Evolutionary conservation across 2,113 vertebrate genomes (phyloP).

Genomic region (Alexandromys fortis): DNA sequence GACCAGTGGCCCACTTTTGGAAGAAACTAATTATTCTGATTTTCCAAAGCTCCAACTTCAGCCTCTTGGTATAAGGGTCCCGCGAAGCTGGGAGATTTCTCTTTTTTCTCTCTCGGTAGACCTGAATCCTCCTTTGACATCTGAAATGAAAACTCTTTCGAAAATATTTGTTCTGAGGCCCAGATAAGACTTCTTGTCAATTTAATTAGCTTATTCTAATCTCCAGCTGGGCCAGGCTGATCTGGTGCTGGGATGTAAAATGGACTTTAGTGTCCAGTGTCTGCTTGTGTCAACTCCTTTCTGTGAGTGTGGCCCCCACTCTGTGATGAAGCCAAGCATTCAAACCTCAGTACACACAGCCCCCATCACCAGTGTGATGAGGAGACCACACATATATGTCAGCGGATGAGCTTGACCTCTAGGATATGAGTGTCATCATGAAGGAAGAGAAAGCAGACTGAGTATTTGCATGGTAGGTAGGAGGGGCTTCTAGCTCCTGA

Average conservation of each 20-base stretch:
- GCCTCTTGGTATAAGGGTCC: background rate
- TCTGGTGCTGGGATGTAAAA: background rate
- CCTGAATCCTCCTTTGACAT: background rate
- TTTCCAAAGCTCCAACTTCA: constrained; percentile 15
- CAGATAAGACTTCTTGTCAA: constrained; percentile 12
- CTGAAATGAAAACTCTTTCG: constrained; percentile 31
- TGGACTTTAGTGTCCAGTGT: background rate
- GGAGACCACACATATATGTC: background rate
- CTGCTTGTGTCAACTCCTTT: background rate
- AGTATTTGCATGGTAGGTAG: fast-evolving
- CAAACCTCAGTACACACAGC: background rate
- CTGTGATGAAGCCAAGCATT: background rate
- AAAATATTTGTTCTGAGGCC: background rate
- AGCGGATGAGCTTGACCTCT: fast-evolving
- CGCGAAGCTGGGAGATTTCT: background rate
- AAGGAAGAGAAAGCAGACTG: background rate
- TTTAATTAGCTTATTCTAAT: background rate
- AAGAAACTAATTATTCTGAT: background rate
- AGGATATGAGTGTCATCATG: background rate
- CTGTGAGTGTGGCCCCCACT: background rate
- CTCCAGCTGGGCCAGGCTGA: background rate
- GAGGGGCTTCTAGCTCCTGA: background rate
- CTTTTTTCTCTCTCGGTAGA: background rate
- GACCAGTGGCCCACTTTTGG: background rate
- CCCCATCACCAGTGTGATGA: background rate